phyloP scores from a whole-genome alignment of 2,888 invertebrate genomes.

The Candidula unifasciata region DNA sequence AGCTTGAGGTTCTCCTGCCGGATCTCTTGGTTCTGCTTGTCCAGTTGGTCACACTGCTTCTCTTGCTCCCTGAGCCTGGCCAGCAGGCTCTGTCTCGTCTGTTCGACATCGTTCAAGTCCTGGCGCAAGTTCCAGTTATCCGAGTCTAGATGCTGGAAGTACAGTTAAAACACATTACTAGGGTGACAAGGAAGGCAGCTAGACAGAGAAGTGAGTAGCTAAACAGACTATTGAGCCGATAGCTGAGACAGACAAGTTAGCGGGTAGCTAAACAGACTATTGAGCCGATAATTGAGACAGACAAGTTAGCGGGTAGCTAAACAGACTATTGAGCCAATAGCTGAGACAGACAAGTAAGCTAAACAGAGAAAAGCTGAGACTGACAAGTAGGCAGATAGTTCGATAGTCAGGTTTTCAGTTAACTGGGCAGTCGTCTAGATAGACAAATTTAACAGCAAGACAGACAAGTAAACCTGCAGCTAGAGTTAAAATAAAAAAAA shows the following conservation, averaged over 20 bases:
- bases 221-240: background rate
- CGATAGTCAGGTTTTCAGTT: too few relatives aligned
- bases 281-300: background rate
- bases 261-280: too few relatives aligned
- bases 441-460: too few relatives aligned
- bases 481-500: too few relatives aligned
- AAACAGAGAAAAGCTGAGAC: too few relatives aligned
- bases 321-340: too few relatives aligned
- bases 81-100: conserved; percentile 51
- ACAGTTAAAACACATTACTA: background rate
- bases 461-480: too few relatives aligned
- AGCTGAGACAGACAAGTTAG: background rate
- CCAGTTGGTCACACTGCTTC: conserved; percentile 49
- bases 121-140: conserved; percentile 52
- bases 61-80: conserved; percentile 55
- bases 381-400: too few relatives aligned
- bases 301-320: too few relatives aligned
- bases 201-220: background rate
- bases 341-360: too few relatives aligned
- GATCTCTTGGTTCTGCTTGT: conserved; percentile 54
- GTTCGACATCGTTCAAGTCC: conserved; percentile 52
- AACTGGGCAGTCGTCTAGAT: too few relatives aligned
- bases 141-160: conserved; percentile 38
- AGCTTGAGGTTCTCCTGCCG: conserved; percentile 53
- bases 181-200: background rate